Evolutionary conservation across 2,797 vertebrate genomes (phyloP).

Genomic region (Anabas testudineus): DNA sequence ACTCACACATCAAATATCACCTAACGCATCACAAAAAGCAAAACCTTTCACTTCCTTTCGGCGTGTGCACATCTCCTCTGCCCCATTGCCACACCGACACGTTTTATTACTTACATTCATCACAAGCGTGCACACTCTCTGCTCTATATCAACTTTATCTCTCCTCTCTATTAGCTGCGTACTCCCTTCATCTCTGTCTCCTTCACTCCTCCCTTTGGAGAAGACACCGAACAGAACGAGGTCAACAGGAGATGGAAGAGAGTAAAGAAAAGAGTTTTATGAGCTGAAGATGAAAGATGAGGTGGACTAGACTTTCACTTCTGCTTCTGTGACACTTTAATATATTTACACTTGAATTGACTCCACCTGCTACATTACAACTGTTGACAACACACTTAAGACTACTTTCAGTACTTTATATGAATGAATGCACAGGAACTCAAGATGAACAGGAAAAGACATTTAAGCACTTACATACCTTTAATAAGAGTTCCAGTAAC

Average conservation of each 20-base stretch:
- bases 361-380: not conserved
- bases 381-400: not conserved
- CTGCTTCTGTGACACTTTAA: constrained; percentile 11
- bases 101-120: constrained; percentile 77
- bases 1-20: constrained; percentile 33
- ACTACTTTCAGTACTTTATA: not conserved
- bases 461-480: constrained; percentile 82
- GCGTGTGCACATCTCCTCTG: constrained; percentile 28
- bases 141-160: constrained; percentile 73
- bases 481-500: constrained; percentile 92
- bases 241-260: constrained; percentile 50
- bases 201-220: constrained; percentile 59
- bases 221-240: constrained; percentile 63
- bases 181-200: constrained; percentile 70
- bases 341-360: too few species aligned
- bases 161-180: constrained; percentile 68
- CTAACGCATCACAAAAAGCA: too few species aligned
- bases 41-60: constrained; percentile 43
- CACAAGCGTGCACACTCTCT: constrained; percentile 28
- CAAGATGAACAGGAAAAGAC: too few species aligned
- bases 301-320: constrained; percentile 33
- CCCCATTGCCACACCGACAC: constrained; percentile 36
- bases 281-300: constrained; percentile 38
- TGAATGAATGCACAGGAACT: not conserved
- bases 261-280: constrained; percentile 32